These are phyloP conservation scores for Neosilurus mollespiculum DNA, from an alignment of 2,797 vertebrate species.

Conservation along the genomic window DNA sequence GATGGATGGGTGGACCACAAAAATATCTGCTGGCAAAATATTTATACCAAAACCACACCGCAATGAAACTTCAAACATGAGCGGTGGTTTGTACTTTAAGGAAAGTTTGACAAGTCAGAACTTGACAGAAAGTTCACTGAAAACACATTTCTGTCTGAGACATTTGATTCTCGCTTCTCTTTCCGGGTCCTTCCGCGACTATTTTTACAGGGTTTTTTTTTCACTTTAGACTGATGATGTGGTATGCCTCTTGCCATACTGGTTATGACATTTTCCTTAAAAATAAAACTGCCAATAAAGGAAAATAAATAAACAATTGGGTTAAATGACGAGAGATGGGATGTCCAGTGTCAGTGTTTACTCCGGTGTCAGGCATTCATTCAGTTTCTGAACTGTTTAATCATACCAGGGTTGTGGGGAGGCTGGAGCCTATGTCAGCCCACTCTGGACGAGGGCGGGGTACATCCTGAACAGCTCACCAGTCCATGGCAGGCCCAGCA, in stretches of 20 bases:
- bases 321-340: neutral
- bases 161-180: neutral
- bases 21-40: neutral
- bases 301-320: too few species aligned
- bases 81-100: neutral
- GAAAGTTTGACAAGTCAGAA: neutral
- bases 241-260: neutral
- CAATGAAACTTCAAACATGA: neutral
- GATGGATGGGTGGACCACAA: neutral
- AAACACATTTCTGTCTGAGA: neutral
- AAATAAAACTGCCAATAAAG: neutral
- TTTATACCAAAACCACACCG: neutral
- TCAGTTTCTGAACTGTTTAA: too few species aligned
- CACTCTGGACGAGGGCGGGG: too few species aligned
- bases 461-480: too few species aligned
- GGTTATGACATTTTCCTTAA: neutral
- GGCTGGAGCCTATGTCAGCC: too few species aligned
- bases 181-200: neutral
- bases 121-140: neutral
- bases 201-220: neutral
- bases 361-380: too few species aligned
- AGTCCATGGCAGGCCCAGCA: too few species aligned
- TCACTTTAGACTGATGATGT: neutral
- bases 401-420: too few species aligned
- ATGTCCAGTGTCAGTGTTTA: too few species aligned